phyloP scores from a whole-genome alignment of 2,888 invertebrate genomes.

The Pterobdella sp. region DNA sequence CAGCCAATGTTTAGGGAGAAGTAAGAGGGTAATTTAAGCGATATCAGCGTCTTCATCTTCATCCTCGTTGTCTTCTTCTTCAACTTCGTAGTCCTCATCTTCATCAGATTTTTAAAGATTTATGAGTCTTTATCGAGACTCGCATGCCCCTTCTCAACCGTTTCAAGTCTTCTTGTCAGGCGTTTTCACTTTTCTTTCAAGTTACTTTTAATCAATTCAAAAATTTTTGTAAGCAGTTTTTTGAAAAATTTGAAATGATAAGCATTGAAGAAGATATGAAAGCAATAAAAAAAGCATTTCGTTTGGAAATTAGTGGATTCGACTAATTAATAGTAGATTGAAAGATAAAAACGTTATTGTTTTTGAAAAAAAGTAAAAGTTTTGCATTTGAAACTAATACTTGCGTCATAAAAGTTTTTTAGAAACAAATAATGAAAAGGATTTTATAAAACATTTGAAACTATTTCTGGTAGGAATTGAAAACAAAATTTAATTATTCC shows the following conservation, averaged over 20 bases:
- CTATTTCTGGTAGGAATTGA: not conserved
- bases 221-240: too few relatives aligned
- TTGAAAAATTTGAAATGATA: too few relatives aligned
- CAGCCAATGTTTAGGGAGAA: not conserved
- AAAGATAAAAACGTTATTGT: slow-evolving; percentile 2
- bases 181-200: too few relatives aligned
- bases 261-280: too few relatives aligned
- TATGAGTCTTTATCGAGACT: not conserved
- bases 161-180: too few relatives aligned
- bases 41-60: not conserved
- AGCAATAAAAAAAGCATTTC: not conserved
- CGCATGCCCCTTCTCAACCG: too few relatives aligned
- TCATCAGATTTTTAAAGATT: slow-evolving; percentile 3
- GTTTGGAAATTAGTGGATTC: not conserved
- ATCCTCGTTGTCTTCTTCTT: not conserved
- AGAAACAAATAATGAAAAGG: not conserved
- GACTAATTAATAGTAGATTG: slow-evolving; percentile 7
- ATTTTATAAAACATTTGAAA: not conserved
- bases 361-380: not conserved
- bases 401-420: not conserved
- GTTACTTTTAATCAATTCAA: too few relatives aligned
- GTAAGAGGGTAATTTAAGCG: not conserved
- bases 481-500: not conserved
- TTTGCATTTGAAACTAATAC: not conserved
- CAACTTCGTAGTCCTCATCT: slow-evolving; percentile 2